Base-by-base conservation (phyloP, 2,888 invertebrate genomes). In the Metellina segmentata region DNA sequence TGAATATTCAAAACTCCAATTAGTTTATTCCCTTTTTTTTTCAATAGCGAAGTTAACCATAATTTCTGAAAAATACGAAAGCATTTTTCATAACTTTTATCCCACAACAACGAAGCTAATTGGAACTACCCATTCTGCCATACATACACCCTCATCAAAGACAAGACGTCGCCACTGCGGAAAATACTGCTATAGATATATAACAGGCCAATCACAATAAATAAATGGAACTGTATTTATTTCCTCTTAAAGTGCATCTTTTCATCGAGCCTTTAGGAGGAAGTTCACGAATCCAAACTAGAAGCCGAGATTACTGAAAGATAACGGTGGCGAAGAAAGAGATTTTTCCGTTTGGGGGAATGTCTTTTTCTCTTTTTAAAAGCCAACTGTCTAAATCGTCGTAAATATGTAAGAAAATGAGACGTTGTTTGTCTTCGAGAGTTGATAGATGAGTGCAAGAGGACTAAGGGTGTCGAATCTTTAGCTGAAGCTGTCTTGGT, bases 381-480 rank as follows among this genome's bases (percentile, higher is more conserved):
- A 20, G 52, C 49, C 53, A 75, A 75, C 20, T 70, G 71, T 79
- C 70, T 51, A 53, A 52, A 51, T 48, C 49, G 79, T 71, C 81
- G 79, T 88, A 88, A 88, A 88, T 72, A 81, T 74, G 16, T 74
- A 53, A 52, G 53, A 71, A 74, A 74, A 77, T 49, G 89, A 69
- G 81, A 77, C 51, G 72, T 49, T 74, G 34, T 89, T 82, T 82
- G 74, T 89, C 89, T 77, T 13, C 78, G 20, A 51, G 78, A 19
- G 75, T 77, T 85, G 89, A 85, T 71, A 48, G 77, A 89, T 51
- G 48, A 75, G 49, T 75, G 49, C 82, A 48, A 69, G 20, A 77
- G 48, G 87, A 81, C 72, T 34, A 87, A 81, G 81, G 69, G 89
- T 89, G 89, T 89, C 83, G 78, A 83, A 83, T 69, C 78, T 75